phyloP scores from a whole-genome alignment of 2,113 vertebrate genomes.

The Crotophaga sulcirostris region DNA sequence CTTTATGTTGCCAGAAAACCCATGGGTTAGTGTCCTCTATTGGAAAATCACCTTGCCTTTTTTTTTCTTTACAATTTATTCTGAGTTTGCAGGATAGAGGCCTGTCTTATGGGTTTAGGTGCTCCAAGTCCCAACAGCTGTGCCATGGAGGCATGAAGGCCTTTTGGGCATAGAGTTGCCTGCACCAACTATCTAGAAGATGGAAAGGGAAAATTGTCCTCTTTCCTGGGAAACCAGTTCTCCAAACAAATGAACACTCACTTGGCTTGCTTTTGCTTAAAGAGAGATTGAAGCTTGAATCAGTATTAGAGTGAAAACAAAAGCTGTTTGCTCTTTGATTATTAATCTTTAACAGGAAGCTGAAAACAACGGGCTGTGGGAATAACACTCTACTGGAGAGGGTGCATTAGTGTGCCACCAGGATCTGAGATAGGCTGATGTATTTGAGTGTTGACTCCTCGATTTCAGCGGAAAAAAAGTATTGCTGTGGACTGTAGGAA shows the following conservation, averaged over 20 bases:
- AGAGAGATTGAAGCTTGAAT: neutral
- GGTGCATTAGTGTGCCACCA: neutral
- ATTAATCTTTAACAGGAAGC: constrained; percentile 37
- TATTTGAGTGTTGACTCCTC: neutral
- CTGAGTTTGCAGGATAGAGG: neutral
- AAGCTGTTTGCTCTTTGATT: constrained; percentile 32
- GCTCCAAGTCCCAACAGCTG: neutral
- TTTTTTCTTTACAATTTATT: neutral
- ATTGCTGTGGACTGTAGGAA: neutral
- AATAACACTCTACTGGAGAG: neutral
- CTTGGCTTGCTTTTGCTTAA: constrained; percentile 34
- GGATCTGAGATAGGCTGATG: neutral
- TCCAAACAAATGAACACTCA: neutral
- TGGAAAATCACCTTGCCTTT: neutral
- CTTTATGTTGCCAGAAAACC: neutral
- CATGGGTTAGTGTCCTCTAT: neutral
- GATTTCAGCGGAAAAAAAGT: neutral
- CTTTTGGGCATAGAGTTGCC: neutral
- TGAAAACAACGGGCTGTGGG: neutral
- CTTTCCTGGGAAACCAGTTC: neutral
- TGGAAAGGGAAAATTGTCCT: neutral
- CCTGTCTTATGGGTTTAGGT: neutral
- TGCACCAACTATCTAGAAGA: neutral
- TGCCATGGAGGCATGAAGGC: neutral
- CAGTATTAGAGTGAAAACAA: constrained; percentile 8